These are phyloP conservation scores for Drosophila nigrodunni DNA, from an alignment of 1,140 invertebrate species.

Conservation along the genomic window DNA sequence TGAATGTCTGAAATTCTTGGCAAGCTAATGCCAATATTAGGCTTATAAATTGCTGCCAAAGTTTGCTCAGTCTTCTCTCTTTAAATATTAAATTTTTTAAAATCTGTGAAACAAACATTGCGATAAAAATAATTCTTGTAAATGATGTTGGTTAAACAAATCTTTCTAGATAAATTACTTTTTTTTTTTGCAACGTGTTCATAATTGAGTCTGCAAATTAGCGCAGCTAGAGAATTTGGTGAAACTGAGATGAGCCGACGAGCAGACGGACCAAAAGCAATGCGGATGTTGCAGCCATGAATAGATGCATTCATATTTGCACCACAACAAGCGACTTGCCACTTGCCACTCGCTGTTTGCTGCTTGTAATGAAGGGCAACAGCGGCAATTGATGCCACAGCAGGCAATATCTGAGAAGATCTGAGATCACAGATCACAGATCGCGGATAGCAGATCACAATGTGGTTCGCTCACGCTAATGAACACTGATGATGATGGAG, in stretches of 20 bases:
- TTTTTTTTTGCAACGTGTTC: constrained; percentile 33
- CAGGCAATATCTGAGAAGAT: constrained; percentile 35
- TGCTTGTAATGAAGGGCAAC: constrained; percentile 37
- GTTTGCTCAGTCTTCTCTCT: background rate
- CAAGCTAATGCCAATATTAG: background rate
- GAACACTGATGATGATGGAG: constrained; percentile 77
- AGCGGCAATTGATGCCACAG: constrained; percentile 36
- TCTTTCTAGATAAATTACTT: background rate
- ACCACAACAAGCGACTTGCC: constrained; percentile 26
- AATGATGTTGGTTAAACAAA: background rate
- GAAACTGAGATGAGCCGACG: background rate
- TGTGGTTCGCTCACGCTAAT: constrained; percentile 78
- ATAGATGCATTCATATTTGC: constrained; percentile 53
- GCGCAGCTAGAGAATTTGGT: constrained; percentile 29
- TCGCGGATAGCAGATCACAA: constrained; percentile 64
- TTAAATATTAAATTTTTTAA: too few species aligned
- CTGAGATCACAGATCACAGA: constrained; percentile 36
- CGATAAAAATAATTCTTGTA: background rate
- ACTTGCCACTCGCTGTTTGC: background rate
- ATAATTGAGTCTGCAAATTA: constrained; percentile 57
- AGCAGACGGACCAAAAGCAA: constrained; percentile 4
- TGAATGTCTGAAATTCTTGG: background rate
- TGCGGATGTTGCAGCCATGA: constrained; percentile 51
- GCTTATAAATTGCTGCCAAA: background rate
- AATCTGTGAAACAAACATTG: background rate